These are phyloP conservation scores for Hexactinellida sp. DNA, from an alignment of 37 sponge, comb jelly and placozoan species.

Conservation along the genomic window DNA sequence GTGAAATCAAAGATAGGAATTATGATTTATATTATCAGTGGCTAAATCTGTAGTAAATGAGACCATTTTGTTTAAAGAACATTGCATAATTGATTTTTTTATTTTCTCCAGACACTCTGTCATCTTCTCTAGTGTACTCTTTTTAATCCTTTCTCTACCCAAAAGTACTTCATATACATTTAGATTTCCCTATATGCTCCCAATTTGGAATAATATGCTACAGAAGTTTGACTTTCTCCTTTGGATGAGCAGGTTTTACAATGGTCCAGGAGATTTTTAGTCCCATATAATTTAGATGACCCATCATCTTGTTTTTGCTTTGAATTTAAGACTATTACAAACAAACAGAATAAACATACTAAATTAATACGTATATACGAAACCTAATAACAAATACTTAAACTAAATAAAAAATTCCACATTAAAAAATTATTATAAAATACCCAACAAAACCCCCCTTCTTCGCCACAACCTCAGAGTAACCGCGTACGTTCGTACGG, in stretches of 20 bases:
- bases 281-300: neutral
- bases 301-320: neutral
- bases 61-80: neutral
- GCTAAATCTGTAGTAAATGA: neutral
- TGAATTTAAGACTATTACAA: neutral
- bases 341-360: too few relatives aligned
- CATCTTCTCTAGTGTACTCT: neutral
- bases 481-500: too few relatives aligned
- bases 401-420: too few relatives aligned
- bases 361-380: too few relatives aligned
- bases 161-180: neutral
- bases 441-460: too few relatives aligned
- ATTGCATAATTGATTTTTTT: neutral
- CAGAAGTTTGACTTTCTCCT: neutral
- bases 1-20: neutral
- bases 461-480: too few relatives aligned
- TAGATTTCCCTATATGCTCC: neutral
- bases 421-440: too few relatives aligned
- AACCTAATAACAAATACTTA: too few relatives aligned
- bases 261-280: neutral
- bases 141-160: neutral
- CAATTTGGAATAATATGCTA: neutral
- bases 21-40: neutral
- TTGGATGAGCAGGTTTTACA: conserved; percentile 2
- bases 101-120: neutral